Evolutionary conservation across 53 echinoderm and acorn worm species (phyloP).

Genomic region (Crossaster papposus): DNA sequence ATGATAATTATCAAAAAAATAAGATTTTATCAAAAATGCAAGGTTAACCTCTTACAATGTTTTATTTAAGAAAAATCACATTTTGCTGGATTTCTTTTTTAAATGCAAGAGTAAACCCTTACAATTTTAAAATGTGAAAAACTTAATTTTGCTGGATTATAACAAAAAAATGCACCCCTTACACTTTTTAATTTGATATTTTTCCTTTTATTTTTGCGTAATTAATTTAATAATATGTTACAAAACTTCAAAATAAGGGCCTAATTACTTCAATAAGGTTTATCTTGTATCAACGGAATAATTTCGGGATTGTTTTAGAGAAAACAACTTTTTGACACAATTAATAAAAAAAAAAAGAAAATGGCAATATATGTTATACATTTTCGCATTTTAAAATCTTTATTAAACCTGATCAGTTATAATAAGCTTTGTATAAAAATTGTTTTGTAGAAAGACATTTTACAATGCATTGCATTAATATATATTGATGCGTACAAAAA

Average conservation of each 20-base stretch:
- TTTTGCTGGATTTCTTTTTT: not conserved
- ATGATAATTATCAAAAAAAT: too few species aligned
- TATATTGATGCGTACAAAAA: slow-evolving; percentile 13
- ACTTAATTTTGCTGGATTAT: not conserved
- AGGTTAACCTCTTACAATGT: too few species aligned
- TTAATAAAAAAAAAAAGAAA: not conserved
- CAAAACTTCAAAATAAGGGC: not conserved
- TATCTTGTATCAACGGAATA: not conserved
- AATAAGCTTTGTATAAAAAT: slow-evolving; percentile 41
- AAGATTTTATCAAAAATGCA: too few species aligned
- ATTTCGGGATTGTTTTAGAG: not conserved
- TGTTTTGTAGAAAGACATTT: slow-evolving; percentile 28
- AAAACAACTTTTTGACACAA: not conserved
- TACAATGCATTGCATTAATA: slow-evolving; percentile 40
- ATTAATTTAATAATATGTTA: too few species aligned
- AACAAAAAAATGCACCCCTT: too few species aligned
- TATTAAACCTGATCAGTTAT: slow-evolving; percentile 43
- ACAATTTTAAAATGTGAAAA: not conserved
- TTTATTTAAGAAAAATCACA: too few species aligned
- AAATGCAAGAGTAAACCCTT: not conserved
- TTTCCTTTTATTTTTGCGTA: too few species aligned
- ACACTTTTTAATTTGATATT: too few species aligned
- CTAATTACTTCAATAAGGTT: not conserved
- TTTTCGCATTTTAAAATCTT: not conserved
- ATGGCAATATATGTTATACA: not conserved